Percentiles rank a stretch among this genome's conserved stretches.
Conservation (phyloP, 92 coral and sea anemone genomes). For the Parazoanthus atlanticus region DNA sequence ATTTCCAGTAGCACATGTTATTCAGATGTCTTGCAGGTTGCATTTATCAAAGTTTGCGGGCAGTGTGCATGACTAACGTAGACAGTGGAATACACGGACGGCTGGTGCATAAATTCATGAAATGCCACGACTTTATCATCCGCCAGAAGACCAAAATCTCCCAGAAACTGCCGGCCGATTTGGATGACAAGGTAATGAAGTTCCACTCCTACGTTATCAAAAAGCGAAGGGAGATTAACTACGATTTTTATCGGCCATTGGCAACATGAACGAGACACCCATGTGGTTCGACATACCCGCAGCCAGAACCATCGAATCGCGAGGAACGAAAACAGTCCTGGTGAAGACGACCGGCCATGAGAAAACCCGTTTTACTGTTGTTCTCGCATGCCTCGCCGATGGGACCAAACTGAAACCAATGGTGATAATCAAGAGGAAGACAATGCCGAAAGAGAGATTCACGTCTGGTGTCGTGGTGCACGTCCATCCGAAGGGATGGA, state of each 20-base stretch:
- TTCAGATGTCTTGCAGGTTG: too few species aligned
- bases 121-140: too few species aligned
- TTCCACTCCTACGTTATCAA: conserved; percentile 44
- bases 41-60: too few species aligned
- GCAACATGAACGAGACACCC: background rate
- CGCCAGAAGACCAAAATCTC: too few species aligned
- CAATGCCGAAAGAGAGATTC: background rate
- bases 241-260: conserved; percentile 18
- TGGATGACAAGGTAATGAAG: conserved; percentile 36
- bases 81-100: too few species aligned
- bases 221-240: conserved; percentile 31
- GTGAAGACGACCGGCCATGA: conserved; percentile 56
- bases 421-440: background rate
- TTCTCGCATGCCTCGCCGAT: conserved; percentile 4
- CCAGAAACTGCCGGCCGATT: conserved; percentile 44
- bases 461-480: background rate
- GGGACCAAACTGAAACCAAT: too few species aligned
- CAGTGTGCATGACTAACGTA: too few species aligned
- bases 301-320: conserved; percentile 26
- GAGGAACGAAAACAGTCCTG: conserved; percentile 44
- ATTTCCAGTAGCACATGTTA: too few species aligned
- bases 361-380: conserved; percentile 48
- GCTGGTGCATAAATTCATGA: too few species aligned
- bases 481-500: background rate
- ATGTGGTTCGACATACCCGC: conserved; percentile 64